Evolutionary conservation across 2,797 vertebrate genomes (phyloP), one percentile per base, ranked within the genome.

Genomic region (Tinamus major): DNA sequence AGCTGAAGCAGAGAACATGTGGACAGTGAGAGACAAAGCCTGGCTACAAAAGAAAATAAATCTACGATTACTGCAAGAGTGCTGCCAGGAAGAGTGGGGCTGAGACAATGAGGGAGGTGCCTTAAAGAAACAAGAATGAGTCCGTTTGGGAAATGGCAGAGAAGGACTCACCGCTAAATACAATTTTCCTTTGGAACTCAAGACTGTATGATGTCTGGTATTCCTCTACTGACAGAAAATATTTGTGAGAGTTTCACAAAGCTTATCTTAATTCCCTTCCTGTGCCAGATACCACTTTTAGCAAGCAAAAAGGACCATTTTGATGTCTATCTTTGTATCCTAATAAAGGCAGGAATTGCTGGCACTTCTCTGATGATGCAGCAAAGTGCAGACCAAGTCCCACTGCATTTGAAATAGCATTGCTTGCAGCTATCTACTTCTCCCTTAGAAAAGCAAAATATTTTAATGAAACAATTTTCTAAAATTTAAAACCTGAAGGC

Each of bases 301-400:
- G 86, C 31, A 65, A 49, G 20, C 82, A 15, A 70, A 91, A 70
- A 14, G 68, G 35, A 82, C 37, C n/a, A 74, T 88, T 91, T 87
- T 79, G 33, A 86, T 62, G 61, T 67, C 61, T 91, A 48, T 48
- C 84, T 90, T 79, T 74, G 67, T 64, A 92, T 35, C 21, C 27
- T 72, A 90, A 88, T 42, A 81, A 87, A 91, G 62, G 68, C 68
- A 94, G 61, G 86, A 94, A 95, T 21, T 49, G 35, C 49, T 77
- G 75, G 75, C 53, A 12, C 21, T 85, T 92, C 65, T 79, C 48
- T 79, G 86, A 82, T 1, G 1, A 87, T 62, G 87, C 1, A 15
- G 71, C 15, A 68, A 29, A 82, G 68, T 70, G 91, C 64, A 80
- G 75, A 80, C 24, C 26, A 79, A 93, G 80, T 68, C 84, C 37